Evolutionary conservation across 2,888 invertebrate genomes (phyloP).

Genomic region (Drosophila melanosoma): DNA sequence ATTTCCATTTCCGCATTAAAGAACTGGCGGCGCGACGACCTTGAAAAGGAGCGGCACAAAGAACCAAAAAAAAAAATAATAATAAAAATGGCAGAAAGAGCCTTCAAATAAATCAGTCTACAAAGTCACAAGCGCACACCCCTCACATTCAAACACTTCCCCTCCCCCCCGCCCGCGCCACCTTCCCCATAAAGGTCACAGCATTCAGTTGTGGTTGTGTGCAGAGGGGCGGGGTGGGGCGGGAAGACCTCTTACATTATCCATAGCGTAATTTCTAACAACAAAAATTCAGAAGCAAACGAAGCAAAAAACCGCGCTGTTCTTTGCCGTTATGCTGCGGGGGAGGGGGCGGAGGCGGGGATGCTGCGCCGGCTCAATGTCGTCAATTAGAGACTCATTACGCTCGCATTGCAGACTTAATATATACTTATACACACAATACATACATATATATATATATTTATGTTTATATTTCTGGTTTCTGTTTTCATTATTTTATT

Average conservation of each 20-base stretch:
- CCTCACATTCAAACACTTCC: slow-evolving; percentile 6
- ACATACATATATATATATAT: not conserved
- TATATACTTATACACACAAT: slow-evolving; percentile 16
- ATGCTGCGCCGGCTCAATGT: slow-evolving; percentile 62
- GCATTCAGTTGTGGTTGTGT: slow-evolving; percentile 10
- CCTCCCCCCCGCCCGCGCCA: not conserved
- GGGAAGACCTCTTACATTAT: slow-evolving; percentile 48
- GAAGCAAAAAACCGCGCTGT: slow-evolving; percentile 14
- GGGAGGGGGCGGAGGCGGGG: not conserved
- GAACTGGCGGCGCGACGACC: slow-evolving; percentile 69
- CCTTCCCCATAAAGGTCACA: slow-evolving; percentile 43
- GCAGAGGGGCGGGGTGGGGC: not conserved
- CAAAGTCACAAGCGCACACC: slow-evolving; percentile 35
- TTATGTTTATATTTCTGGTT: slow-evolving; percentile 22
- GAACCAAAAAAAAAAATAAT: slow-evolving; percentile 75
- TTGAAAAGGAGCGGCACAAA: slow-evolving; percentile 52
- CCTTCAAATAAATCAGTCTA: slow-evolving; percentile 79
- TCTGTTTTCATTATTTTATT: slow-evolving; percentile 16
- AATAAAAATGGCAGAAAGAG: slow-evolving; percentile 75
- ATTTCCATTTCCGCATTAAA: slow-evolving; percentile 75
- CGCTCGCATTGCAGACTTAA: slow-evolving; percentile 82
- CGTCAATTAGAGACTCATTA: slow-evolving; percentile 84
- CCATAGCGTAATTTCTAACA: slow-evolving; percentile 78
- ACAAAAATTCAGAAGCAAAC: slow-evolving; percentile 43
- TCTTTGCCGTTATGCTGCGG: not conserved